Evolutionary conservation across 2,888 invertebrate genomes (phyloP).

Genomic region (Orthosia gracilis): DNA sequence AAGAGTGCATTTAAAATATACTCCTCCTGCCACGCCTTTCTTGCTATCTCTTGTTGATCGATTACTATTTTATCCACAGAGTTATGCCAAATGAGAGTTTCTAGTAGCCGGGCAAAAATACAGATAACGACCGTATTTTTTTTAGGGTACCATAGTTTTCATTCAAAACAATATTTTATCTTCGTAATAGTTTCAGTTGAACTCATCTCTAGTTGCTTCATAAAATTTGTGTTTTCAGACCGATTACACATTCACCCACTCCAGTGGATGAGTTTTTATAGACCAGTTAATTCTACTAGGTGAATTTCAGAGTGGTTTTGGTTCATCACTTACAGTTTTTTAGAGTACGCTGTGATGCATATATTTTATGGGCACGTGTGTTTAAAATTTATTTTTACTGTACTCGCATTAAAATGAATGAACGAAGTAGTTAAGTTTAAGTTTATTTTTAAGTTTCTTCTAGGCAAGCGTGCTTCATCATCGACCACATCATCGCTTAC

Average conservation of each 20-base stretch:
- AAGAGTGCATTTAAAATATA: not conserved
- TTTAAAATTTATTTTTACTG: too few species aligned
- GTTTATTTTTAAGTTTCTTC: too few species aligned
- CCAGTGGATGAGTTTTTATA: not conserved
- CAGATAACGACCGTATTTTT: too few species aligned
- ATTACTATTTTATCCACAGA: too few species aligned
- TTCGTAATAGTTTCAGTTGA: not conserved
- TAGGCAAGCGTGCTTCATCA: too few species aligned
- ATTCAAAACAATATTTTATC: not conserved
- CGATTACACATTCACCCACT: constrained; percentile 1
- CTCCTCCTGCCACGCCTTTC: not conserved
- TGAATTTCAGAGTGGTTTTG: constrained; percentile 4
- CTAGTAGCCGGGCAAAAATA: not conserved
- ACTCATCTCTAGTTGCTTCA: not conserved
- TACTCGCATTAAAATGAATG: too few species aligned
- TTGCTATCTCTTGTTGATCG: not conserved
- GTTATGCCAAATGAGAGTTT: too few species aligned
- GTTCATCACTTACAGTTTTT: constrained; percentile 15
- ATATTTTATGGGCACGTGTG: not conserved
- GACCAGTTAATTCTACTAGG: not conserved
- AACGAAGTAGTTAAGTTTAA: too few species aligned
- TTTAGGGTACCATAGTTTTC: too few species aligned
- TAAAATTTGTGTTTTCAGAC: not conserved
- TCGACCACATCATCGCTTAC: too few species aligned
- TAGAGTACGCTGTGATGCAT: not conserved